These are phyloP conservation scores for Acanthosepion esculentum DNA, from an alignment of 2,888 invertebrate species.

Conservation along the genomic window DNA sequence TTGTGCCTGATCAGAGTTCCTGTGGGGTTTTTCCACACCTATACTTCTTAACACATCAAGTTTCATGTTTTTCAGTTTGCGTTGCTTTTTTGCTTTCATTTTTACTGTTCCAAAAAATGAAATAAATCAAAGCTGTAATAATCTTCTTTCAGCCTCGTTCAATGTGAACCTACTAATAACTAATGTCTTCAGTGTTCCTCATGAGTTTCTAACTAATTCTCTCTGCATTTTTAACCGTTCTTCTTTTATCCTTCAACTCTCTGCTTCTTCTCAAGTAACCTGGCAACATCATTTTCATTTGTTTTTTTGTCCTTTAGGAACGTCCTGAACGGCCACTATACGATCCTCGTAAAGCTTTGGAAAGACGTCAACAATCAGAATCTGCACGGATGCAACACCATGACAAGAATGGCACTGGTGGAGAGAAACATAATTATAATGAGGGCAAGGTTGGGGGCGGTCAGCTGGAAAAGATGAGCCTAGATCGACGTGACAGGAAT, in stretches of 20 bases:
- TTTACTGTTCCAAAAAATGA: no score
- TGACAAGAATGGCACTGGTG: not conserved
- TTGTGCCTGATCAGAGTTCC: no score
- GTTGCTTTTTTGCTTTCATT: not conserved
- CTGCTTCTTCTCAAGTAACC: not conserved
- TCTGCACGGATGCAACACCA: not conserved
- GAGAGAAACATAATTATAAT: not conserved
- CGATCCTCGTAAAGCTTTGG: constrained; percentile 43
- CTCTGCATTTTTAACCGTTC: not conserved
- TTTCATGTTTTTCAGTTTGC: not conserved
- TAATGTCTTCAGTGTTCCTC: not conserved
- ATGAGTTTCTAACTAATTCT: not conserved
- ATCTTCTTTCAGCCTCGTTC: not conserved
- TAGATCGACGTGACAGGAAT: constrained; percentile 36
- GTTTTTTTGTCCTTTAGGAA: not conserved
- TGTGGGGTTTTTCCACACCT: no score
- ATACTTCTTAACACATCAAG: no score
- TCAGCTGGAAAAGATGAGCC: not conserved
- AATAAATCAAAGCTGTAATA: not conserved
- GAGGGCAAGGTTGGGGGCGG: not conserved
- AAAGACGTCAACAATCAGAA: constrained; percentile 47
- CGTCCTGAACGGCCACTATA: constrained; percentile 44
- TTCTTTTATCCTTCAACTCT: not conserved
- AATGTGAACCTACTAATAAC: not conserved
- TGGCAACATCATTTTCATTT: not conserved